Evolutionary conservation across 2,113 vertebrate genomes (phyloP).

Genomic region (Xyliphius kryptos): DNA sequence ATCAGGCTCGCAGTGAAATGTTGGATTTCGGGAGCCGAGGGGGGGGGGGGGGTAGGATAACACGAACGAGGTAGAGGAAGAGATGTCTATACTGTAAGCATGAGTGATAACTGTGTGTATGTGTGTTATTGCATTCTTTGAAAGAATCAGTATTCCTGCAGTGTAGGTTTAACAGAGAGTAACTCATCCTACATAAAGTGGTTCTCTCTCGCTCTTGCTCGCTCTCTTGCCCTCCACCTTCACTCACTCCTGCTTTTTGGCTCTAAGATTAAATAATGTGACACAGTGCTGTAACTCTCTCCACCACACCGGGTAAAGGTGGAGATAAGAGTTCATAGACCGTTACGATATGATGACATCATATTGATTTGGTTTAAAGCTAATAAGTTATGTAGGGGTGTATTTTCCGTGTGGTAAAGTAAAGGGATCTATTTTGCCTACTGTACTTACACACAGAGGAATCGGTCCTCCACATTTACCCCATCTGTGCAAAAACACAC

Average conservation of each 20-base stretch:
- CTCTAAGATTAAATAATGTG: constrained; percentile 27
- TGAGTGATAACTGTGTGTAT: constrained; percentile 12
- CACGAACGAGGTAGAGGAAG: constrained; percentile 9
- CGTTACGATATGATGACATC: no score
- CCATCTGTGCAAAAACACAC: no score
- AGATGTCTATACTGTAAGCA: constrained; percentile 4
- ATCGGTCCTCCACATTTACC: no score
- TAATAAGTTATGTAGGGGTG: no score
- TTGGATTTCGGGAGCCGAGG: not conserved
- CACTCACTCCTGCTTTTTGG: constrained; percentile 11
- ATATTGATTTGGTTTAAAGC: no score
- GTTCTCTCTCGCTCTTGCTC: constrained; percentile 4
- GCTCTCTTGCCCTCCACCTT: constrained; percentile 7
- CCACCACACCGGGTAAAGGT: no score
- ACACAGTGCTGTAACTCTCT: constrained; percentile 17
- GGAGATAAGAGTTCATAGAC: no score
- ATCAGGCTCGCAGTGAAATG: constrained; percentile 14
- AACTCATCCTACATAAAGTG: constrained; percentile 35
- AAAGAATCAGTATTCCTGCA: constrained; percentile 43
- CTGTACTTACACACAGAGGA: no score
- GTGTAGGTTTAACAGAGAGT: constrained; percentile 38
- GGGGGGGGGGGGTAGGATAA: not conserved
- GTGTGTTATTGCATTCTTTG: constrained; percentile 25
- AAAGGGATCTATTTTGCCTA: no score
- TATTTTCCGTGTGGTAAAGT: no score